Percentiles rank a stretch among this genome's conserved stretches.
phyloP scores from a whole-genome alignment of 2,888 invertebrate species.

The Flexamia atlantica region DNA sequence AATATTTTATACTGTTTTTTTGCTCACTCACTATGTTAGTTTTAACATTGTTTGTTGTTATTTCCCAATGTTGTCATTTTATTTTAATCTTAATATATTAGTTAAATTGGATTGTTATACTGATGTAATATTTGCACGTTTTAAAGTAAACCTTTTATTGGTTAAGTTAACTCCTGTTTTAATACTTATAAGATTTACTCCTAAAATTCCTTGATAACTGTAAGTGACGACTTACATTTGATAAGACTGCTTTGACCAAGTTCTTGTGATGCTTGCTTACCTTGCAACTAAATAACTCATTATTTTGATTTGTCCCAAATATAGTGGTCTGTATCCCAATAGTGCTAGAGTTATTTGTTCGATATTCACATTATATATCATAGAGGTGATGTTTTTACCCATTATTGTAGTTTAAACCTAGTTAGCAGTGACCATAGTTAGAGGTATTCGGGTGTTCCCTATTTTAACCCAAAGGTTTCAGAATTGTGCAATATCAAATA shows the following conservation, averaged over 20 bases:
- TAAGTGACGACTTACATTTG: slow-evolving; percentile 43
- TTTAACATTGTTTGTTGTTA: slow-evolving; percentile 13
- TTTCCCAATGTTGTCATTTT: not conserved
- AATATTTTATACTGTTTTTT: slow-evolving; percentile 23
- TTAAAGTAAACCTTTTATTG: not conserved
- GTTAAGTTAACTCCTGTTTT: not conserved
- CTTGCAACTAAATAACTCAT: not conserved
- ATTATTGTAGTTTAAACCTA: slow-evolving; percentile 11
- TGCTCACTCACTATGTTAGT: not conserved
- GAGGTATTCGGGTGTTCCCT: slow-evolving; percentile 31
- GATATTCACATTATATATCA: not conserved
- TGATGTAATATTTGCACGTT: not conserved
- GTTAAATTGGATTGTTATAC: not conserved
- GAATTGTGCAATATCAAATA: slow-evolving; percentile 49
- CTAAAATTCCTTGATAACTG: not conserved
- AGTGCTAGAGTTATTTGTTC: slow-evolving; percentile 27
- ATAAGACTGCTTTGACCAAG: slow-evolving; percentile 56
- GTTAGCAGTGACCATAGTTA: not conserved
- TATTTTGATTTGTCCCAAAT: not conserved
- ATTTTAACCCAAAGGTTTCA: slow-evolving; percentile 39
- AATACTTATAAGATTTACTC: not conserved
- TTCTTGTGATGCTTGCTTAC: slow-evolving; percentile 10
- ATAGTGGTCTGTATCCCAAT: slow-evolving; percentile 4
- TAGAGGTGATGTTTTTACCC: slow-evolving; percentile 26
- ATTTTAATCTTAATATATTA: not conserved